Evolutionary conservation across 37 sponge, comb jelly and placozoan species (phyloP).

Genomic region (Chondrilla cf. caribensis): DNA sequence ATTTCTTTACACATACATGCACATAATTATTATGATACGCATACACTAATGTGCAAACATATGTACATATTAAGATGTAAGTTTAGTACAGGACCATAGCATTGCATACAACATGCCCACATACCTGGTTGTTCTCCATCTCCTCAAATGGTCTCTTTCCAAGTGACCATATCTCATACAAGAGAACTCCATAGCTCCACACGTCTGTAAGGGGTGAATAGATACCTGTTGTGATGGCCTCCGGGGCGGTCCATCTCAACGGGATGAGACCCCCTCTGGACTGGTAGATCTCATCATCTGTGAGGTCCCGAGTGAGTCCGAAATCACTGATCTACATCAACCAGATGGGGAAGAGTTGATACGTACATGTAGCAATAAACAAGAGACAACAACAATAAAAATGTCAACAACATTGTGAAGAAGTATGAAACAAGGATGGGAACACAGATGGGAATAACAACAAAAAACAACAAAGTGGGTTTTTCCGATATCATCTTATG

Average conservation of each 20-base stretch:
- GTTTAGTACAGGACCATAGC: no score
- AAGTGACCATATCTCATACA: conserved; percentile 23
- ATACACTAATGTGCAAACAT: not conserved
- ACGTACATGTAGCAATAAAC: no score
- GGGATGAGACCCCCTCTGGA: conserved; percentile 20
- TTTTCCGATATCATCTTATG: no score
- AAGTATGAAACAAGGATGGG: no score
- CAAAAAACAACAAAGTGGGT: no score
- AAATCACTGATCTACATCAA: conserved; percentile 14
- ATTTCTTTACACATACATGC: not conserved
- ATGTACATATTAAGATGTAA: not conserved
- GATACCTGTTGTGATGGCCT: not conserved
- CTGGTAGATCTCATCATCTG: conserved; percentile 22
- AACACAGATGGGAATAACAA: no score
- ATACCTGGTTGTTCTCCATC: conserved; percentile 14
- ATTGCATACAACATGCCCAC: no score
- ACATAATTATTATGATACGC: not conserved
- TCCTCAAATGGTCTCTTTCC: not conserved
- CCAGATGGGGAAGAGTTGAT: no score
- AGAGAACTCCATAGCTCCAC: conserved; percentile 15
- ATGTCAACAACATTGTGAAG: no score
- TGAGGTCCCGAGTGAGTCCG: conserved; percentile 10
- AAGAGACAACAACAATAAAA: no score
- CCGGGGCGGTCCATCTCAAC: conserved; percentile 16
- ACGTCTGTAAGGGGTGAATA: not conserved